phyloP scores from a whole-genome alignment of 2,113 vertebrate genomes.

The Rhegmatorhina hoffmannsi region DNA sequence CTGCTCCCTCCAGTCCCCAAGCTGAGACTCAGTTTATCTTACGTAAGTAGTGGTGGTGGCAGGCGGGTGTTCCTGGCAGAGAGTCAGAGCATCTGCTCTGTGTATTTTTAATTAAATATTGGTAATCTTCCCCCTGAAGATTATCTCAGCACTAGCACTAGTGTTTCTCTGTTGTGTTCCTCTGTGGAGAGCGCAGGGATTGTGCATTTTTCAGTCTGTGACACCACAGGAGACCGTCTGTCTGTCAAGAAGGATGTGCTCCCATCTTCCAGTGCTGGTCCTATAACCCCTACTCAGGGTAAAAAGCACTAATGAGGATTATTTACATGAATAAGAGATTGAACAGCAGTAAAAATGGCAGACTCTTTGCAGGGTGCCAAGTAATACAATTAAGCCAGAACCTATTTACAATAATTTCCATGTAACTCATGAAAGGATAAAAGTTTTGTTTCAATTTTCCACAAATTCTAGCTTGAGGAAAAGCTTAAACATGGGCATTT shows the following conservation, averaged over 20 bases:
- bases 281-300: neutral
- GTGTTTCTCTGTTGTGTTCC: neutral
- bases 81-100: neutral
- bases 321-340: neutral
- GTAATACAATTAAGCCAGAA: neutral
- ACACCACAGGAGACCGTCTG: neutral
- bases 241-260: accelerated
- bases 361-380: neutral
- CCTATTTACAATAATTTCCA: neutral
- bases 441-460: neutral
- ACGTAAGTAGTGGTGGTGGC: neutral
- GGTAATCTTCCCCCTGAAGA: neutral
- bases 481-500: neutral
- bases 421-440: neutral
- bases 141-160: neutral
- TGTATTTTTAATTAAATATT: neutral
- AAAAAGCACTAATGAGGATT: neutral
- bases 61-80: neutral
- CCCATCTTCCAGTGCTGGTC: neutral
- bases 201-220: neutral
- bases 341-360: neutral
- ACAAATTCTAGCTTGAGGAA: neutral
- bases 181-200: neutral
- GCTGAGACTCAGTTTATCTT: neutral
- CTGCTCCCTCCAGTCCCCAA: neutral